Percentiles rank a stretch among this genome's conserved stretches.
These are phyloP conservation scores for Rhabdophis nuchalis DNA, from an alignment of 2,797 vertebrate genomes.

Conservation along the genomic window DNA sequence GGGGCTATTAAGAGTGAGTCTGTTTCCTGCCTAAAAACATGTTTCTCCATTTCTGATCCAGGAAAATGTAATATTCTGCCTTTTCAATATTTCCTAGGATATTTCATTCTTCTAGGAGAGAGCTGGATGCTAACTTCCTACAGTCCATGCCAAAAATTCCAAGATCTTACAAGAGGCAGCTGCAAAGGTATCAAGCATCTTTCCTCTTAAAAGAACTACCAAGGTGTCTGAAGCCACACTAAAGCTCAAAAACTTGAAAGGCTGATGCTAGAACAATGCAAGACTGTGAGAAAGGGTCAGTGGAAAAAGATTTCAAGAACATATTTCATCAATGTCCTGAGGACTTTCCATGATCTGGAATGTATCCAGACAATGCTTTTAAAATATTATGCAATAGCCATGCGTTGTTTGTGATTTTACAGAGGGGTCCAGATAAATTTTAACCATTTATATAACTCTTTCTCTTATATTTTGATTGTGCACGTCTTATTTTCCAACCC, in stretches of 20 bases:
- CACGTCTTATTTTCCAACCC: neutral
- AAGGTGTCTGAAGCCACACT: neutral
- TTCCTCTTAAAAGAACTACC: neutral
- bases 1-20: no score
- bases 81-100: no score
- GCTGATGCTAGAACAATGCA: neutral
- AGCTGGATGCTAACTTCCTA: no score
- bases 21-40: no score
- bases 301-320: neutral
- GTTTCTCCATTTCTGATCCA: no score
- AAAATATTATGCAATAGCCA: neutral
- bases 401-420: neutral
- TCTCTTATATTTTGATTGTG: neutral
- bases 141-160: neutral
- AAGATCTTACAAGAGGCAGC: neutral
- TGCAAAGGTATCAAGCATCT: neutral
- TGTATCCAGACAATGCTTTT: neutral
- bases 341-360: neutral
- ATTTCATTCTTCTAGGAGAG: no score
- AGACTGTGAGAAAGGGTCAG: neutral
- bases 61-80: no score
- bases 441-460: neutral
- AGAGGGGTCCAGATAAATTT: neutral
- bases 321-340: neutral
- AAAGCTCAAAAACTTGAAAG: neutral